These are phyloP conservation scores for Endotricha flammealis DNA, from an alignment of 2,888 invertebrate genomes.

Conservation along the genomic window DNA sequence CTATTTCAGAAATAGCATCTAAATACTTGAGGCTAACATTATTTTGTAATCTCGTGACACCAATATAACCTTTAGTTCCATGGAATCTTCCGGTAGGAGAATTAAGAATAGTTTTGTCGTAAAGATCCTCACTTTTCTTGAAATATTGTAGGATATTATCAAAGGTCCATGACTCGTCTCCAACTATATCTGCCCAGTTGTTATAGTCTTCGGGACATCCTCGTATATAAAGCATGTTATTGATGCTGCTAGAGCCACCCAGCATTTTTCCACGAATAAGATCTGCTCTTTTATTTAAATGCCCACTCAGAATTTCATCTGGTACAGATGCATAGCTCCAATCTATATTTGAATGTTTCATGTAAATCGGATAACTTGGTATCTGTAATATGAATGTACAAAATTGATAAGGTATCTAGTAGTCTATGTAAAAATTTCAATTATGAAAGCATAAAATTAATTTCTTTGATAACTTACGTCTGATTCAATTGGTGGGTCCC, in stretches of 20 bases:
- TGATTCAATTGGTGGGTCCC: too few relatives aligned
- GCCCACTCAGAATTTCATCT: constrained; percentile 21
- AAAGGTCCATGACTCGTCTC: constrained; percentile 35
- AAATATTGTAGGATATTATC: constrained; percentile 32
- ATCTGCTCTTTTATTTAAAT: constrained; percentile 24
- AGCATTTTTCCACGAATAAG: constrained; percentile 29
- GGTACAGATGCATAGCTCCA: constrained; percentile 28
- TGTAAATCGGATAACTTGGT: constrained; percentile 29
- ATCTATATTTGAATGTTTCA: constrained; percentile 22
- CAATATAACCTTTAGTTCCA: constrained; percentile 26
- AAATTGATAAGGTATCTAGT: too few relatives aligned
- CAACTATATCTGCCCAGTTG: constrained; percentile 28
- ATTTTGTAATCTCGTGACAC: too few relatives aligned
- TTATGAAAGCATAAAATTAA: too few relatives aligned
- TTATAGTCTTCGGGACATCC: constrained; percentile 32
- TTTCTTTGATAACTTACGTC: too few relatives aligned
- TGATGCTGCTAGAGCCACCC: constrained; percentile 28
- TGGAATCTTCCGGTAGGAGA: constrained; percentile 22
- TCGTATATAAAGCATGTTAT: constrained; percentile 22
- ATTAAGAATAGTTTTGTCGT: constrained; percentile 17
- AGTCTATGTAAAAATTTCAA: too few relatives aligned
- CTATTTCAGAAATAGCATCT: constrained; percentile 1
- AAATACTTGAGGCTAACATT: too few relatives aligned
- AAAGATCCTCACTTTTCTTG: constrained; percentile 33
- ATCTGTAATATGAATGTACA: constrained; percentile 24